These are phyloP conservation scores for Macrophya alboannulata DNA, from an alignment of 2,888 invertebrate genomes.

Conservation along the genomic window DNA sequence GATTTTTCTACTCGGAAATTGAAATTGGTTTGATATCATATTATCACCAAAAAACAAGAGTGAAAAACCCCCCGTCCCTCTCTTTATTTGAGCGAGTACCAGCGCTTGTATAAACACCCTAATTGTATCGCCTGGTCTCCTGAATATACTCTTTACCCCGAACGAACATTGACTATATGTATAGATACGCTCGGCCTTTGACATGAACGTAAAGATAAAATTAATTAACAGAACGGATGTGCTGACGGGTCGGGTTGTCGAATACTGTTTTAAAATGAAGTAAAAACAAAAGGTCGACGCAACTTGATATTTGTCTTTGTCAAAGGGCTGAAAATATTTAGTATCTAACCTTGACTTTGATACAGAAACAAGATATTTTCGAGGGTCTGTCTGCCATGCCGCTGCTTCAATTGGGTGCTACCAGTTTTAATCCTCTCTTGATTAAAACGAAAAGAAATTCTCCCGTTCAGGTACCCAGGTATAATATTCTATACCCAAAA, in stretches of 20 bases:
- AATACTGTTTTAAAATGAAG: not conserved
- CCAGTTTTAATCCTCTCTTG: slow-evolving; percentile 25
- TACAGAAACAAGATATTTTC: slow-evolving; percentile 18
- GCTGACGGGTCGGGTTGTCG: not conserved
- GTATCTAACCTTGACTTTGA: slow-evolving; percentile 10
- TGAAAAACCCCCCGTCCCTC: not conserved
- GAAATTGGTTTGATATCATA: not conserved
- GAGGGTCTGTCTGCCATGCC: not conserved
- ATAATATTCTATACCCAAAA: not conserved
- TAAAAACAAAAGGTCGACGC: not conserved
- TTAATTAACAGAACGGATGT: slow-evolving; percentile 10
- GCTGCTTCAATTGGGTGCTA: not conserved
- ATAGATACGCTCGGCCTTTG: not conserved
- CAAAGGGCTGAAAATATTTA: slow-evolving; percentile 16
- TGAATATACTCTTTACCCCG: not conserved
- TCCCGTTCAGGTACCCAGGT: slow-evolving; percentile 5
- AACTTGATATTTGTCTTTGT: slow-evolving; percentile 28
- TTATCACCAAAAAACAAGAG: not conserved
- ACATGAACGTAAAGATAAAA: not conserved
- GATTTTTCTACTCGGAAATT: not conserved
- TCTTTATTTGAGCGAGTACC: not conserved
- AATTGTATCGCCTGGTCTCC: not conserved
- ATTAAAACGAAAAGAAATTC: slow-evolving; percentile 21
- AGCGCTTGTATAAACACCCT: not conserved
- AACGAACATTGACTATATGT: not conserved